A percentile compares a stretch with the other conserved stretches of the same genome.
Conservation (phyloP, 1,140 invertebrate genomes). For the Bombus waltoni region DNA sequence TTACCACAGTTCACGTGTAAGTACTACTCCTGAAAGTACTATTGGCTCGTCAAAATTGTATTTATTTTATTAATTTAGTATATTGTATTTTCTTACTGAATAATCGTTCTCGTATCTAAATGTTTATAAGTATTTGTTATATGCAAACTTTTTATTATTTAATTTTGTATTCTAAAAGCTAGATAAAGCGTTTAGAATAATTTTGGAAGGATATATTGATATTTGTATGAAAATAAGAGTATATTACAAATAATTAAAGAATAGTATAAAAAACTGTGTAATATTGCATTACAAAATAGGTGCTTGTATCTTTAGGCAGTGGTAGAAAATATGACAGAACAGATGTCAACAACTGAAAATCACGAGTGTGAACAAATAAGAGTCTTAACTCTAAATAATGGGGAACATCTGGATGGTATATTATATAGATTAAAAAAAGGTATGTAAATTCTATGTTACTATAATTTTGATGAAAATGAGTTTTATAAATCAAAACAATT, state of each 20-base stretch:
- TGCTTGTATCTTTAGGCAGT: conserved; percentile 62
- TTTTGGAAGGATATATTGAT: neutral
- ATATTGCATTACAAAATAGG: conserved; percentile 28
- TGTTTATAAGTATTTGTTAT: neutral
- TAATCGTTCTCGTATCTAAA: neutral
- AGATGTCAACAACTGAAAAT: conserved; percentile 56
- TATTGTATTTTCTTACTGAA: neutral
- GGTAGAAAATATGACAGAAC: conserved; percentile 69
- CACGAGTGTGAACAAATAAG: conserved; percentile 82
- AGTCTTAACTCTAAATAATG: conserved; percentile 88
- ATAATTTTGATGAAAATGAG: neutral
- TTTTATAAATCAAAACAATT: neutral
- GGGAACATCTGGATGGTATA: conserved; percentile 88
- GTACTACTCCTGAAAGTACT: conserved; percentile 50
- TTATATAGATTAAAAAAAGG: conserved; percentile 87
- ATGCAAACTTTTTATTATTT: conserved; percentile 6
- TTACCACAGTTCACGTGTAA: conserved; percentile 68
- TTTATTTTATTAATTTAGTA: neutral
- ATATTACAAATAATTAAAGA: neutral
- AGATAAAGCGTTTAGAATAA: neutral
- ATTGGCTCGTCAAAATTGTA: neutral
- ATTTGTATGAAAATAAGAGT: neutral
- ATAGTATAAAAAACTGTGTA: neutral
- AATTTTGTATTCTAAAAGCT: neutral
- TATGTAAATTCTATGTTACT: conserved; percentile 63